Conservation (phyloP, 2,797 vertebrate species). For the Gila robusta region DNA sequence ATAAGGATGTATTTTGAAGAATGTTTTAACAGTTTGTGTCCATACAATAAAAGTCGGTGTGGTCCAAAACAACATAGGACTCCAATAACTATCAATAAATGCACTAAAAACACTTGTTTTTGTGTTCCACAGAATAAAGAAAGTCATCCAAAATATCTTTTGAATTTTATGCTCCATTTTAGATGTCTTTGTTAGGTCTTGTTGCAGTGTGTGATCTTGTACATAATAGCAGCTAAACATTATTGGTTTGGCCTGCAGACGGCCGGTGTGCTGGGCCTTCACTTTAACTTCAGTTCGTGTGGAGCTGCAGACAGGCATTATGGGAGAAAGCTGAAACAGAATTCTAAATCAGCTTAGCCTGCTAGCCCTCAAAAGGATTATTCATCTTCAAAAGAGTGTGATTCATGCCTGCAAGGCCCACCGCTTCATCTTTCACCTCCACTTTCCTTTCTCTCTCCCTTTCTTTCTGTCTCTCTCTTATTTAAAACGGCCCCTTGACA, state of each 20-base stretch:
- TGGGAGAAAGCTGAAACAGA: slow-evolving; percentile 88
- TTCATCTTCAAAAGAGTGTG: slow-evolving; percentile 89
- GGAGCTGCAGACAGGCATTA: slow-evolving; percentile 87
- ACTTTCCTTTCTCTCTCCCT: slow-evolving; percentile 76
- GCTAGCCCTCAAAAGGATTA: slow-evolving; percentile 90
- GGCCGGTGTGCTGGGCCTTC: background rate
- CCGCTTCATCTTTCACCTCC: slow-evolving; percentile 86
- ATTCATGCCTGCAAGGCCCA: slow-evolving; percentile 90
- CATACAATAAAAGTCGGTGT: background rate
- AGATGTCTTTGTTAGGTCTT: background rate
- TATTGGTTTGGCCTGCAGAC: slow-evolving; percentile 17
- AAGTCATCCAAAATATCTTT: background rate
- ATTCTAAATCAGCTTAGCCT: slow-evolving; percentile 92
- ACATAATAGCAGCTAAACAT: slow-evolving; percentile 22
- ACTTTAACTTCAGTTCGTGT: slow-evolving; percentile 82
- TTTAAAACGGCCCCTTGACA: slow-evolving; percentile 89
- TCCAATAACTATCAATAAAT: background rate
- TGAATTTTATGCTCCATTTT: background rate
- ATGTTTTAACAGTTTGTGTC: background rate
- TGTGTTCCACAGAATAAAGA: background rate
- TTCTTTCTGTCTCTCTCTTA: slow-evolving; percentile 89
- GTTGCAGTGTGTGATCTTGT: slow-evolving; percentile 1
- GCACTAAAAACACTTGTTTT: background rate
- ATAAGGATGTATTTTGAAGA: background rate
- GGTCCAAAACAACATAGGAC: background rate